Evolutionary conservation across 2,113 vertebrate genomes (phyloP).

Genomic region (Myiagra hebetior): DNA sequence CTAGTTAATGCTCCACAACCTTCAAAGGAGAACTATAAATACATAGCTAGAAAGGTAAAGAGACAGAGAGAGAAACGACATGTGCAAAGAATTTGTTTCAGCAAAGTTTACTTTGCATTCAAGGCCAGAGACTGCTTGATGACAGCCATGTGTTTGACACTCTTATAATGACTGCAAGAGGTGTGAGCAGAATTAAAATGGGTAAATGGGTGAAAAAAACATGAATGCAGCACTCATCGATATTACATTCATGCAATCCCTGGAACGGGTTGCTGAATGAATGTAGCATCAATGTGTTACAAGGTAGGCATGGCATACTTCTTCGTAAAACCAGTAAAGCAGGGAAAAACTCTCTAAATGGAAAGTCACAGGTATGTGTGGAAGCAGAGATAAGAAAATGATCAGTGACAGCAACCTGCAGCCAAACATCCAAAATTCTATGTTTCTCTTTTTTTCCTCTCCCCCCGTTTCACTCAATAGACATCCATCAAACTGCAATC

Average conservation of each 20-base stretch:
- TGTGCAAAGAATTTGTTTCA: not conserved
- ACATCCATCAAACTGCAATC: not conserved
- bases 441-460: not conserved
- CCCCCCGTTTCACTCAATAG: not conserved
- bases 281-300: not conserved
- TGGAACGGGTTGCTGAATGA: rapidly evolving
- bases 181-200: not conserved
- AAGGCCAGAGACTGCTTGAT: not conserved
- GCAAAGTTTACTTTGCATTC: not conserved
- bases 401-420: not conserved
- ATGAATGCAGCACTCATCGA: not conserved
- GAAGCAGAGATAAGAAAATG: not conserved
- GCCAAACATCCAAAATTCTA: not conserved
- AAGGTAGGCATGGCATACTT: not conserved
- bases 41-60: not conserved
- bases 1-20: not conserved
- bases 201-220: not conserved
- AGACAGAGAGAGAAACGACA: not conserved
- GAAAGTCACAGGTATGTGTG: not conserved
- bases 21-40: not conserved
- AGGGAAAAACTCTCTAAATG: not conserved
- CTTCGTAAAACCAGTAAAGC: not conserved
- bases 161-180: not conserved
- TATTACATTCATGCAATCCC: not conserved
- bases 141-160: not conserved